Base-by-base conservation (phyloP, 2,797 vertebrate species). In the Acanthurus tractus region DNA sequence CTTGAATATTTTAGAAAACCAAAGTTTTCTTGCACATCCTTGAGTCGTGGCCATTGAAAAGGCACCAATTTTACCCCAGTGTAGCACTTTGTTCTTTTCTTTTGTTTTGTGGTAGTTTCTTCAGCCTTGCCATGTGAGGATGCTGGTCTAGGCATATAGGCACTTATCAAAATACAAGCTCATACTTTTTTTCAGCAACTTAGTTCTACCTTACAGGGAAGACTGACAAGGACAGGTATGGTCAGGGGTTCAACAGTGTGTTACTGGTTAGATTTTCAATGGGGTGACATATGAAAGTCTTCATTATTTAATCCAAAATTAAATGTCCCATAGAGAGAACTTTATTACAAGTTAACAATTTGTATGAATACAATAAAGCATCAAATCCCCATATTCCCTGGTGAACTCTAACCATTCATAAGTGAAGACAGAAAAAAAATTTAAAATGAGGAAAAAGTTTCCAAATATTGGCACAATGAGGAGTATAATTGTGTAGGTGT, bases 1-100 rank as follows among this genome's bases (percentile, higher is more conserved):
- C 44, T 79, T 81, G 13, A 59, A 74, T 64, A 64, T 78, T 66
- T 73, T 11, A 84, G 25, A 70, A 65, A 83, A 52, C 38, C 22
- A 76, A 71, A 59, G 29, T 6, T 22, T 74, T 66, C 18, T 69
- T 29, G 72, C 66, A 63, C n/a, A 42, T 67, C 10, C 1, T 48
- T 53, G 49, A 70, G 40, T 69, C 2, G 12, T 42, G 48, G 52
- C 6, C 40, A 45, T 34, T 63, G 38, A 76, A 12, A 54, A 53
- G 64, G 53, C 7, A 14, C 25, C 10, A 49, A 6, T 17, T 54
- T 56, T 15, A 54, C 67, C 45, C 48, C 56, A 81, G 49, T 74
- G 64, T 66, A 56, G 54, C 49, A 80, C 58, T 66, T 78, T 14
- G 13, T 34, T 56, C 55, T 69, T 22, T 10, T 54, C 10, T 17